A percentile compares a stretch with the other conserved stretches of the same genome.
phyloP scores from a whole-genome alignment of 2,113 vertebrate genomes.

The Odontesthes bonariensis region DNA sequence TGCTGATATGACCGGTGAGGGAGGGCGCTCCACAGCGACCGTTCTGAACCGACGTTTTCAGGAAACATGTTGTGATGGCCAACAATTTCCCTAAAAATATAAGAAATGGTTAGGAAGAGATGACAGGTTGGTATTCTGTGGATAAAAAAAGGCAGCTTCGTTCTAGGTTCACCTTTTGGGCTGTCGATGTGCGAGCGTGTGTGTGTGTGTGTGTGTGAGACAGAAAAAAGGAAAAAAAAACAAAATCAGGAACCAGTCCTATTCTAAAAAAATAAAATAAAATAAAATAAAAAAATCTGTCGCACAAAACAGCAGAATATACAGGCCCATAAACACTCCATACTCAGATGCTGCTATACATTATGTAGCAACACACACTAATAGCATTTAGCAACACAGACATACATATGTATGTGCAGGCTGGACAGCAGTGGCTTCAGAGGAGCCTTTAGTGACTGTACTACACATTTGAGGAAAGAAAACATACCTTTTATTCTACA shows the following conservation, averaged over 20 bases:
- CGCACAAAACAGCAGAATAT: slow-evolving; percentile 73
- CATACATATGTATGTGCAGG: slow-evolving; percentile 53
- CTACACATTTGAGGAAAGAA: slow-evolving; percentile 52
- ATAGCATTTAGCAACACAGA: slow-evolving; percentile 66
- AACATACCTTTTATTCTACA: slow-evolving; percentile 6
- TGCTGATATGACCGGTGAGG: slow-evolving; percentile 20
- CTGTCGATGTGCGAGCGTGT: slow-evolving; percentile 18
- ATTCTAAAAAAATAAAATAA: slow-evolving; percentile 45
- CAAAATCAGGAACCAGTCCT: slow-evolving; percentile 75
- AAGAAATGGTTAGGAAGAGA: slow-evolving; percentile 10
- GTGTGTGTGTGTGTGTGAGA: slow-evolving; percentile 47
- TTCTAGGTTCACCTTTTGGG: slow-evolving; percentile 58
- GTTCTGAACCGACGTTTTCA: background rate
- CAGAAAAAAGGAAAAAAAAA: slow-evolving; percentile 18
- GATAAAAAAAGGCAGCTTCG: slow-evolving; percentile 70
- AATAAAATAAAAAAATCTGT: slow-evolving; percentile 40
- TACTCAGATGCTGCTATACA: slow-evolving; percentile 63
- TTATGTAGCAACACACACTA: slow-evolving; percentile 69
- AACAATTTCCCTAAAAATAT: background rate
- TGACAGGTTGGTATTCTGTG: background rate
- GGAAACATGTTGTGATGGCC: slow-evolving; percentile 13
- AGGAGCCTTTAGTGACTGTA: slow-evolving; percentile 40
- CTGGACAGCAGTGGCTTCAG: slow-evolving; percentile 52
- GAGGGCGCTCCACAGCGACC: slow-evolving; percentile 20
- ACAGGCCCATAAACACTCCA: slow-evolving; percentile 65